Conservation (phyloP, 1,140 invertebrate species). For the Eulimnadia texana region DNA sequence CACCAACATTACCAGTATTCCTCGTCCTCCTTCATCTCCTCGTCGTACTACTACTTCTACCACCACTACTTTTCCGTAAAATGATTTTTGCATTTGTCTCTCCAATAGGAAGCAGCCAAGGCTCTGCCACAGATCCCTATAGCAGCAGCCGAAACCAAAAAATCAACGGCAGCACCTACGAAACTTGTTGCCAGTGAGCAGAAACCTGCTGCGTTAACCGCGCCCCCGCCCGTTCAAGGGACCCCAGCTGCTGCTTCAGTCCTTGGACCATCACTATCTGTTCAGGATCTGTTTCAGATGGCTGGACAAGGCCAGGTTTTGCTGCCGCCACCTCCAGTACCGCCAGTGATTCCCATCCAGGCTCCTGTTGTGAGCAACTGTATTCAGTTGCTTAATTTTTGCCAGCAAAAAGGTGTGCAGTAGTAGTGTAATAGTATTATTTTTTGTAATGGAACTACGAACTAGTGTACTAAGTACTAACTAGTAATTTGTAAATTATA, state of each 20-base stretch:
- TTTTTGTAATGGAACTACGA: background rate
- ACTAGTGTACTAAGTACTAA: no score
- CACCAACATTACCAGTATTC: no score
- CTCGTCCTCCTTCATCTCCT: no score
- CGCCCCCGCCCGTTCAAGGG: background rate
- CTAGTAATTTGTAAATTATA: no score
- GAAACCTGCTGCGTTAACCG: background rate
- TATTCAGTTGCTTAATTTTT: background rate
- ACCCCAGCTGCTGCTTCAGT: background rate
- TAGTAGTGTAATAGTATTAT: background rate
- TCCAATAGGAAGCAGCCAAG: slow-evolving; percentile 3
- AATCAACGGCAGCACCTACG: background rate
- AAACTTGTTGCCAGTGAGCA: background rate
- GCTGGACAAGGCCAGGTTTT: background rate
- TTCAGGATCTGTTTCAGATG: slow-evolving; percentile 13
- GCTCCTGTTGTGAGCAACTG: slow-evolving; percentile 1
- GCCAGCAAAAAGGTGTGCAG: slow-evolving; percentile 4
- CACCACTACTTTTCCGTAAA: no score
- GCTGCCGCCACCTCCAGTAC: background rate
- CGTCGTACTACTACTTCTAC: no score
- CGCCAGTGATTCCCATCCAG: background rate
- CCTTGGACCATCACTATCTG: slow-evolving; percentile 2
- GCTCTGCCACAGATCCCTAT: background rate
- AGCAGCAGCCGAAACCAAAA: background rate
- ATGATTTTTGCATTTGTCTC: no score